Evolutionary conservation across 2,888 invertebrate species (phyloP).

Genomic region (Tenodera sinensis): DNA sequence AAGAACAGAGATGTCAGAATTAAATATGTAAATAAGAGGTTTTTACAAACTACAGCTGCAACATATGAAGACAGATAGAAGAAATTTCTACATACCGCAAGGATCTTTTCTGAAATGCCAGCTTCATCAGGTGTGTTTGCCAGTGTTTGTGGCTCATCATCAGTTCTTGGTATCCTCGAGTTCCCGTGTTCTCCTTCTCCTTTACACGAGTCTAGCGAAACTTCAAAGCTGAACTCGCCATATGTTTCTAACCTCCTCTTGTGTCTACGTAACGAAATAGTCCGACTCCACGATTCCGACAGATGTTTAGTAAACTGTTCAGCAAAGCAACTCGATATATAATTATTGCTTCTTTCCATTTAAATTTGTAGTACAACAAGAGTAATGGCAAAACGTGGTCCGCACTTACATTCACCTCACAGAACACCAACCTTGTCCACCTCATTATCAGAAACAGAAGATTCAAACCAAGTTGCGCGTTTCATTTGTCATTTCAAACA

Average conservation of each 20-base stretch:
- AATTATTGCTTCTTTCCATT: not conserved
- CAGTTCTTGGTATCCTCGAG: not conserved
- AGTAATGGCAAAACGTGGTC: too few species aligned
- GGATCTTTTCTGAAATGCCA: not conserved
- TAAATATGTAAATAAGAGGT: too few species aligned
- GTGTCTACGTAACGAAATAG: not conserved
- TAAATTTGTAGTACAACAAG: not conserved
- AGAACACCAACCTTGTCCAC: too few species aligned
- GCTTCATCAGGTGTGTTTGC: not conserved
- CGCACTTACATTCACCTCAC: too few species aligned
- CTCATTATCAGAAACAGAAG: too few species aligned
- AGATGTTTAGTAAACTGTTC: not conserved
- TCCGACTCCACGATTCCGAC: not conserved
- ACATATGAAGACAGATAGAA: not conserved
- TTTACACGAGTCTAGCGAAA: not conserved
- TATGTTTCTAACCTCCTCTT: not conserved
- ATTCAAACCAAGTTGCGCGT: too few species aligned
- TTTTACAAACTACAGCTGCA: too few species aligned
- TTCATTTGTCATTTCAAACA: too few species aligned
- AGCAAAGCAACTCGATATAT: not conserved
- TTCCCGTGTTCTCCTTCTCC: not conserved
- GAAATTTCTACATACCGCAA: not conserved
- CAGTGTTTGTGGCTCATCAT: not conserved
- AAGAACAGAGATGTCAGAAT: too few species aligned
- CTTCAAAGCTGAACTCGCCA: not conserved